Percentiles rank a stretch among this genome's conserved stretches.
Conservation (phyloP, 2,888 invertebrate species). For the Melinaea menophilus region DNA sequence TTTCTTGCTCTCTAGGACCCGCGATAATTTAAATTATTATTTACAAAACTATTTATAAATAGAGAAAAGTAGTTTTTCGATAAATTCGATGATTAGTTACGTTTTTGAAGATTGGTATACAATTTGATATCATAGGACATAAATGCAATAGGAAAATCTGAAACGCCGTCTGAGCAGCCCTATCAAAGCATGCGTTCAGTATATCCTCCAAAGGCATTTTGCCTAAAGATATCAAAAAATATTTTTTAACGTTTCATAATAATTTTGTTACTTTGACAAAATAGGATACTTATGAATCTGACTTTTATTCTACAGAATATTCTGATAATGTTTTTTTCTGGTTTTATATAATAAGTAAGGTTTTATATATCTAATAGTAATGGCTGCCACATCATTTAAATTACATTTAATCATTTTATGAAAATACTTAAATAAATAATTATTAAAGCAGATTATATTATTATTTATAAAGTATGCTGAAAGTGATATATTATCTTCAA, state of each 20-base stretch:
- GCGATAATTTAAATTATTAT: constrained; percentile 18
- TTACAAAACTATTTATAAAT: constrained; percentile 10
- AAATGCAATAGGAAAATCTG: constrained; percentile 39
- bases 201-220: constrained; percentile 45
- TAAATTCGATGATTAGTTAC: constrained; percentile 13
- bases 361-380: too few species aligned
- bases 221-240: constrained; percentile 11
- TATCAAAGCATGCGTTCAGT: constrained; percentile 40
- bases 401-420: too few species aligned
- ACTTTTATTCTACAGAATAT: too few species aligned
- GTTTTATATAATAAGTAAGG: too few species aligned
- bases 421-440: too few species aligned
- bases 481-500: too few species aligned
- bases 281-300: too few species aligned
- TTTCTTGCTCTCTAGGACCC: constrained; percentile 2
- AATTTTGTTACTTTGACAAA: not conserved
- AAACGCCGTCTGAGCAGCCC: constrained; percentile 29
- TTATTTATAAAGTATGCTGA: too few species aligned
- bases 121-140: constrained; percentile 37
- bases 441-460: too few species aligned
- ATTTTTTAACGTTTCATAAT: constrained; percentile 8
- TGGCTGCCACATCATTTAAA: too few species aligned
- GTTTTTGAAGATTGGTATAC: constrained; percentile 18
- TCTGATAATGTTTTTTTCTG: too few species aligned
- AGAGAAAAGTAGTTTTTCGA: constrained; percentile 13